Base-by-base conservation (phyloP, 2,113 vertebrate genomes). In the Catharus minimus region DNA sequence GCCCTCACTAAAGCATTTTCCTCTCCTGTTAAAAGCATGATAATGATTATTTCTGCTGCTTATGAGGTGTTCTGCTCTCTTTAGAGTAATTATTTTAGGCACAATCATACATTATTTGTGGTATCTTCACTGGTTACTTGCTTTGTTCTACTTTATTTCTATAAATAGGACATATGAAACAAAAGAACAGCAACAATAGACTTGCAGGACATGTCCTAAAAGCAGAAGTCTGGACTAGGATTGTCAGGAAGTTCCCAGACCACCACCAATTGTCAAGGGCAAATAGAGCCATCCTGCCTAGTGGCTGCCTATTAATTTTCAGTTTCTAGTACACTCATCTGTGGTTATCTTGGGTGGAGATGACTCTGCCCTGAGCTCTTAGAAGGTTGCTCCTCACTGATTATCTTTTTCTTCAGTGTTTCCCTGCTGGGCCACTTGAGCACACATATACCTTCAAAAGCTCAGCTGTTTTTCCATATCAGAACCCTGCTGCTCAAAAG, bases 231-330 rank as follows among this genome's bases (percentile, higher is more conserved):
- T 3, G 0, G 28, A 72, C 32, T 43, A 14, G 15, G 41, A 83
- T 65, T 38, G 71, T 57, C 71, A 79, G 94, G 93, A 95, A 96
- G 82, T 87, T 93, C 82, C 50, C 86, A 94, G 84, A 94, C 62
- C 58, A 91, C 38, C 46, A 89, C 20, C 0, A 0, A 92, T 24
- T 91, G 66, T 93, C 74, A 92, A 85, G 57, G 33, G 67, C 71
- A 94, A 82, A 85, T 2, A 65, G 18, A 85, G 43, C 26, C 81
- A 92, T 82, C 74, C 94, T 68, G 87, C 73, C 77, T 79, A 69
- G 58, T 84, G 38, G 20, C 2, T 50, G 41, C 28, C 50, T 49
- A 43, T 73, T 79, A 43, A 65, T 85, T 93, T 91, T 73, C 58
- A 72, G 74, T 85, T 89, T 68, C 71, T 75, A 89, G 55, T 18